Evolutionary conservation across 2,113 vertebrate genomes (phyloP), one percentile per base, ranked within the genome.

Genomic region (Acrocephalus kingi): DNA sequence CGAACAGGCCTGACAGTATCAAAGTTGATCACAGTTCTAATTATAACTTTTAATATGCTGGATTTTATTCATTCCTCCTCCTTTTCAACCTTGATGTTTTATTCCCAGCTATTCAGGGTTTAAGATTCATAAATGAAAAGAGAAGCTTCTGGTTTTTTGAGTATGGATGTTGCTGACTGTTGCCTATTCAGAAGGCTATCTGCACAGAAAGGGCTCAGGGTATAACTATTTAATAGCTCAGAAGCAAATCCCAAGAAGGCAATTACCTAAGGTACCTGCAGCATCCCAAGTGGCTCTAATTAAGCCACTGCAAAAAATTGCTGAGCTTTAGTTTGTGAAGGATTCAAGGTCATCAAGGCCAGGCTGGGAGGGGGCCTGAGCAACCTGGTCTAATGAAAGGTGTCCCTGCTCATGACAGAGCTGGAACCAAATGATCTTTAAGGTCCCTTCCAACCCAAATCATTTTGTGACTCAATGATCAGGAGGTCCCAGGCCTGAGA

Each of bases 31-130:
- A 37, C 64, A 54, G 76, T 73, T 93, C 94, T 96, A 96, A 96
- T 96, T 95, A 96, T 95, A 96, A 92, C 66, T 68, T 93, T 78
- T 96, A 93, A 95, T 84, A 95, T 87, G 45, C 49, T 93, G 77
- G 33, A 82, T 93, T 95, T 94, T 96, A 97, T 97, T 96, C 86
- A 96, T 95, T 92, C 83, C 94, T 96, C 86, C 93, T 96, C 76
- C 95, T 95, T 96, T 94, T 75, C 88, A 89, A 82, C 64, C 83
- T 88, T 75, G 86, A 92, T 89, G 90, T 75, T 95, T 96, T 95
- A 90, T 94, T 67, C 45, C 37, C 21, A 93, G 79, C 92, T 95
- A 87, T 87, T 94, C 90, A 86, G 86, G 71, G 63, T 49, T 92
- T 75, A 86, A 87, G 69, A 81, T 45, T 93, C 21, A 4, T 69